Percentiles rank a stretch among this genome's conserved stretches.
Evolutionary conservation across 2,888 invertebrate species (phyloP).

Genomic region (Heterodera filipjevi): DNA sequence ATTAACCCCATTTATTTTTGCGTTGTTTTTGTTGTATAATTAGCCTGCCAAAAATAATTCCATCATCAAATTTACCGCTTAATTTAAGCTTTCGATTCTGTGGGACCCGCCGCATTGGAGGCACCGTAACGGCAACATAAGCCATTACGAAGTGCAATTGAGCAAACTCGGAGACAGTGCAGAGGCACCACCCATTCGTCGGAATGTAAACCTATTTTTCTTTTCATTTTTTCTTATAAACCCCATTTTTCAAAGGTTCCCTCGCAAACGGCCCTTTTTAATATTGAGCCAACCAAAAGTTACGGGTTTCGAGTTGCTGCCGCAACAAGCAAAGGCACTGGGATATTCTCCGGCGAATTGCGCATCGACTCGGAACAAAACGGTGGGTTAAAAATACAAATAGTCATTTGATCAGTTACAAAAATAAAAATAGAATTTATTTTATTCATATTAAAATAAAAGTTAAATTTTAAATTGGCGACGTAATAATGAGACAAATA

Average conservation of each 20-base stretch:
- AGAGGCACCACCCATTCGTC: conserved; percentile 6
- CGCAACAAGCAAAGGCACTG: conserved; percentile 93
- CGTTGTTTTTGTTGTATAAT: too few relatives aligned
- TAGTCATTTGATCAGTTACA: too few relatives aligned
- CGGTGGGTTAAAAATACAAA: conserved; percentile 1
- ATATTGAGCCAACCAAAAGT: conserved; percentile 54
- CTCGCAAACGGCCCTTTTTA: conserved; percentile 50
- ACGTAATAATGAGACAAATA: too few relatives aligned
- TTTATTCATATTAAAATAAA: not conserved
- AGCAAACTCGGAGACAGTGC: not conserved
- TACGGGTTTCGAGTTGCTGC: conserved; percentile 83
- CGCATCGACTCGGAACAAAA: conserved; percentile 34
- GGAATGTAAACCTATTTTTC: not conserved
- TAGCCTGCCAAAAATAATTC: too few relatives aligned
- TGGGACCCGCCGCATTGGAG: conserved; percentile 77
- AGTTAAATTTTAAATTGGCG: too few relatives aligned
- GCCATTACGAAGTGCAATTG: conserved; percentile 77
- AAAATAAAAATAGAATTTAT: not conserved
- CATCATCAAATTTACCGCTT: not conserved
- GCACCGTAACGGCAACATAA: conserved; percentile 89
- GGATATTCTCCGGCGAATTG: conserved; percentile 73
- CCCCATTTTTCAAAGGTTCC: conserved; percentile 45
- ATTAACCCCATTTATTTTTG: too few relatives aligned
- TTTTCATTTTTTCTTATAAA: not conserved
- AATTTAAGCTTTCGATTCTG: conserved; percentile 65